Evolutionary conservation across 2,113 vertebrate species (phyloP).

Genomic region (Cisticola juncidis): DNA sequence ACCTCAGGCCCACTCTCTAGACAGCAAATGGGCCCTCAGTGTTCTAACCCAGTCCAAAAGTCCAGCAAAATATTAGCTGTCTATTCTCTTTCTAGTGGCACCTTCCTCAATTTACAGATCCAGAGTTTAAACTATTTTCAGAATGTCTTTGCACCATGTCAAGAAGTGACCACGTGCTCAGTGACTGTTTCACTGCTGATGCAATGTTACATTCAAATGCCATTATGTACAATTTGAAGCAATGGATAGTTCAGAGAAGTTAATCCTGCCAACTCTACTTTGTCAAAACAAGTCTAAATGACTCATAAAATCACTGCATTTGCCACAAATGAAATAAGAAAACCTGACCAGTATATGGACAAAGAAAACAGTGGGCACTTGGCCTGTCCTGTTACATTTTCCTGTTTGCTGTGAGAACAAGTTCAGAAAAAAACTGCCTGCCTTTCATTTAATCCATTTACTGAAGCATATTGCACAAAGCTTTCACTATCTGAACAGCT

Average conservation of each 20-base stretch:
- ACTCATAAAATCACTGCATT: neutral
- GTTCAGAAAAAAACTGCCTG: neutral
- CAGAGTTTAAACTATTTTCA: neutral
- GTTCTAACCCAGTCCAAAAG: neutral
- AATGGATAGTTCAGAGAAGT: neutral
- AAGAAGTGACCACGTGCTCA: neutral
- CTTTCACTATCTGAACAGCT: neutral
- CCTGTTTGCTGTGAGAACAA: neutral
- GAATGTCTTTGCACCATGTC: neutral
- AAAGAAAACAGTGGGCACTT: neutral
- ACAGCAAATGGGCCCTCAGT: neutral
- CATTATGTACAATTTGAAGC: neutral
- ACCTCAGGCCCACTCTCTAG: neutral
- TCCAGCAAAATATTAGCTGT: neutral
- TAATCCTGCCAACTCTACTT: neutral
- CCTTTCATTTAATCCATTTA: slow-evolving; percentile 9
- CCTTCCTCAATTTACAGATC: neutral
- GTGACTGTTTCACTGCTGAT: neutral
- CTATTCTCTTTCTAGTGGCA: neutral
- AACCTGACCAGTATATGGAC: neutral
- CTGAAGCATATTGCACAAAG: neutral
- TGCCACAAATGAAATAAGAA: neutral
- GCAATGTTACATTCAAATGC: neutral
- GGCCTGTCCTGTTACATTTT: neutral
- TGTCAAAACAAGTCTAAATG: neutral